Conservation (phyloP, 2,797 vertebrate species). For the Syndactyla subalaris region DNA sequence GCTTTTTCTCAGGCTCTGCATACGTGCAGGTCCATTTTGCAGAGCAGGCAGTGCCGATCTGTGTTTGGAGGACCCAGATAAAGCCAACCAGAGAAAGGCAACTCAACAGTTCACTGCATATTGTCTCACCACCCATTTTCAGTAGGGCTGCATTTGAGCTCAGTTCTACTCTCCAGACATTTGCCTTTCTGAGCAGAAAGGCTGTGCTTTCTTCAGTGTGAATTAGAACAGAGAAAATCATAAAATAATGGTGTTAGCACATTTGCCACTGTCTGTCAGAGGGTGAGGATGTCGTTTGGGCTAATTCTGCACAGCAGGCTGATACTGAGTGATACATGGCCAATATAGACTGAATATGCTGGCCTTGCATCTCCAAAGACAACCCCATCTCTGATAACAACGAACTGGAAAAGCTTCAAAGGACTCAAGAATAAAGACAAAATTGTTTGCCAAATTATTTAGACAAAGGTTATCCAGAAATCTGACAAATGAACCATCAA, state of each 20-base stretch:
- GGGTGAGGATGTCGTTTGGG: neutral
- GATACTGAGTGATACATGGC: neutral
- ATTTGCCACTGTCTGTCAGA: neutral
- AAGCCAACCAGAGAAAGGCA: neutral
- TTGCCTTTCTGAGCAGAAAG: neutral
- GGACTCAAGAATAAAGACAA: conserved; percentile 10
- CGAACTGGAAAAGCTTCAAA: neutral
- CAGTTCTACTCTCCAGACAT: neutral
- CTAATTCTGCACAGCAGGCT: neutral
- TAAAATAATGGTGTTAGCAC: neutral
- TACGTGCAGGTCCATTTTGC: neutral
- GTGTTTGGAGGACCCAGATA: neutral
- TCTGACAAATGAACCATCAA: conserved; percentile 35
- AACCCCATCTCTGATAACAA: neutral
- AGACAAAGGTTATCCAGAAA: conserved; percentile 46
- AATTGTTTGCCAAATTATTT: conserved; percentile 44
- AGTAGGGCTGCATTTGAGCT: neutral
- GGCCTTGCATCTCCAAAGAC: neutral
- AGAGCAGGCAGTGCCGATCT: neutral
- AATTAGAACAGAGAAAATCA: neutral
- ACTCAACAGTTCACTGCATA: neutral
- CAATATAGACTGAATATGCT: neutral
- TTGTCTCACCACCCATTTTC: neutral
- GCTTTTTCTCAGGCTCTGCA: neutral
- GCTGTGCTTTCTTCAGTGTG: neutral